Percentiles rank a stretch among this genome's conserved stretches.
phyloP scores from a whole-genome alignment of 1,140 invertebrate species.

The Anastrepha ludens region DNA sequence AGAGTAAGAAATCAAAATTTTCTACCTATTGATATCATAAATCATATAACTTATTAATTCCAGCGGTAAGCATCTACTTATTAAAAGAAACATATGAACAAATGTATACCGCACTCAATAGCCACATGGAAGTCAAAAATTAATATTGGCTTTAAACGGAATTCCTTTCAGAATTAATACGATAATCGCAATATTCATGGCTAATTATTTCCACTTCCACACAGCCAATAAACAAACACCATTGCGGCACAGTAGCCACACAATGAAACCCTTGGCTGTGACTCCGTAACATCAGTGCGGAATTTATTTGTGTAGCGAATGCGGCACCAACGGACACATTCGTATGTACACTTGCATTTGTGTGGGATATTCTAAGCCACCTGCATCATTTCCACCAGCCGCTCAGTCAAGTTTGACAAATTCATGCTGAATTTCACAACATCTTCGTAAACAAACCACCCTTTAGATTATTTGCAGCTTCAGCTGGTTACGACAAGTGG shows the following conservation, averaged over 20 bases:
- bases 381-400: constrained; percentile 38
- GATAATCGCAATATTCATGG: constrained; percentile 50
- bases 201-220: constrained; percentile 43
- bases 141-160: constrained; percentile 45
- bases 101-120: not conserved
- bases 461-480: constrained; percentile 20
- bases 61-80: no score
- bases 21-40: no score
- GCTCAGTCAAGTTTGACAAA: not conserved
- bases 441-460: constrained; percentile 50
- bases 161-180: constrained; percentile 43
- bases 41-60: no score
- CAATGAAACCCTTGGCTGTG: constrained; percentile 21
- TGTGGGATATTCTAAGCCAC: constrained; percentile 1
- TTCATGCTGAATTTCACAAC: constrained; percentile 17
- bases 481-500: constrained; percentile 48
- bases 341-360: not conserved
- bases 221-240: constrained; percentile 50
- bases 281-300: not conserved
- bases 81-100: not conserved
- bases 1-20: no score
- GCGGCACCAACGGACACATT: not conserved
- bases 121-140: constrained; percentile 38
- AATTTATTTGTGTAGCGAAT: constrained; percentile 26
- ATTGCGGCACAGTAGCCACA: constrained; percentile 29